phyloP scores from a whole-genome alignment of 2,888 invertebrate species.

The Ligdia adustata region DNA sequence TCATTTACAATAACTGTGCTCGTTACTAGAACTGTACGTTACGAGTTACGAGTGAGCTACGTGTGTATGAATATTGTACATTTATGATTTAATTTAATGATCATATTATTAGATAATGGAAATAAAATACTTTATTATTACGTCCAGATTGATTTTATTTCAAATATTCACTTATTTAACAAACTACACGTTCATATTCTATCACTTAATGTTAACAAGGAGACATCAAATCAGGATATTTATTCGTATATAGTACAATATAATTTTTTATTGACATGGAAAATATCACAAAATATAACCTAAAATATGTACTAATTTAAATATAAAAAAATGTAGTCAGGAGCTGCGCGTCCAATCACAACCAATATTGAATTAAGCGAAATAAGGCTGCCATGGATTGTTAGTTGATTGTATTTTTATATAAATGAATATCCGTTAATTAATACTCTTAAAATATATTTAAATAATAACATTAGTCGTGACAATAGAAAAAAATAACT shows the following conservation, averaged over 20 bases:
- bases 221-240: neutral
- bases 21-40: too few relatives aligned
- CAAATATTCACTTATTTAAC: slow-evolving; percentile 8
- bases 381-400: too few relatives aligned
- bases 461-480: slow-evolving; percentile 4
- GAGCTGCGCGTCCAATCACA: too few relatives aligned
- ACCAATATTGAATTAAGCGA: too few relatives aligned
- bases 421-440: neutral
- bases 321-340: slow-evolving; percentile 9
- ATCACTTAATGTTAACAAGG: neutral
- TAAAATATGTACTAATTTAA: too few relatives aligned
- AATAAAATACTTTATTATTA: slow-evolving; percentile 20
- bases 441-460: neutral
- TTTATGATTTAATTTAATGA: too few relatives aligned
- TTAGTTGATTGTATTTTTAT: neutral
- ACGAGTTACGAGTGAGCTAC: too few relatives aligned
- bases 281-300: slow-evolving; percentile 11
- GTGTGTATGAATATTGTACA: too few relatives aligned
- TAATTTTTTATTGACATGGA: neutral
- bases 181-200: neutral
- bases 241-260: neutral
- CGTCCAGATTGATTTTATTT: slow-evolving; percentile 21
- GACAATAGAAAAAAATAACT: slow-evolving; percentile 9
- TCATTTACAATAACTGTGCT: too few relatives aligned
- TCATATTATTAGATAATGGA: slow-evolving; percentile 1